Evolutionary conservation across 2,888 invertebrate species (phyloP).

Genomic region (Sesia apiformis): DNA sequence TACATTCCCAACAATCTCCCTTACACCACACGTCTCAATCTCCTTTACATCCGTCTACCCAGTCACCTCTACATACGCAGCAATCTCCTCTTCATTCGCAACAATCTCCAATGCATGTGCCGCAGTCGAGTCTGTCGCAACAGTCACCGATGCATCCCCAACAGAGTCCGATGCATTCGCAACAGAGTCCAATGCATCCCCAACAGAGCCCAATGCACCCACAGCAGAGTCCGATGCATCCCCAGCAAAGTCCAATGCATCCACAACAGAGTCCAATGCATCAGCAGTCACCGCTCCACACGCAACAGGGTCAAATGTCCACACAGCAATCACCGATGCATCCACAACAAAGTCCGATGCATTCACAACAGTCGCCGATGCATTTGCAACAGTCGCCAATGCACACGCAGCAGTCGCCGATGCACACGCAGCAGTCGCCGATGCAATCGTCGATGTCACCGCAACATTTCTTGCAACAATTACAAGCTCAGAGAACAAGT

Average conservation of each 20-base stretch:
- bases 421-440: conserved; percentile 12
- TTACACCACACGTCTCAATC: conserved; percentile 51
- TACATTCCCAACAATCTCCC: conserved; percentile 58
- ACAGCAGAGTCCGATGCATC: conserved; percentile 34
- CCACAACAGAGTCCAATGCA: conserved; percentile 36
- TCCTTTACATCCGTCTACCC: conserved; percentile 48
- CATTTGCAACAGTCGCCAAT: conserved; percentile 18
- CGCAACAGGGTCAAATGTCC: conserved; percentile 4
- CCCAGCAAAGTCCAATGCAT: conserved; percentile 22
- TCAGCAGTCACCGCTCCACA: conserved; percentile 6
- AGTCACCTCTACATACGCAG: conserved; percentile 54
- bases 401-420: conserved; percentile 11
- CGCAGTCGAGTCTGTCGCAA: conserved; percentile 37
- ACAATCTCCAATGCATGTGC: conserved; percentile 54
- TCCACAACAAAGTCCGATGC: conserved; percentile 12
- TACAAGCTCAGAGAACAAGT: conserved; percentile 63
- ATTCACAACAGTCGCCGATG: conserved; percentile 35
- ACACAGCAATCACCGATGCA: conserved; percentile 45
- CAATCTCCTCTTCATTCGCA: conserved; percentile 55
- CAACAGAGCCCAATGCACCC: conserved; percentile 20
- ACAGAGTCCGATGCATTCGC: conserved; percentile 38
- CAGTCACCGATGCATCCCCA: conserved; percentile 33
- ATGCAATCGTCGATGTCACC: conserved; percentile 25
- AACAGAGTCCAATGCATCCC: conserved; percentile 19
- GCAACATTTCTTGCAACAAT: conserved; percentile 45